Base-by-base conservation (phyloP, 2,113 vertebrate species). In the Cavia porcellus region DNA sequence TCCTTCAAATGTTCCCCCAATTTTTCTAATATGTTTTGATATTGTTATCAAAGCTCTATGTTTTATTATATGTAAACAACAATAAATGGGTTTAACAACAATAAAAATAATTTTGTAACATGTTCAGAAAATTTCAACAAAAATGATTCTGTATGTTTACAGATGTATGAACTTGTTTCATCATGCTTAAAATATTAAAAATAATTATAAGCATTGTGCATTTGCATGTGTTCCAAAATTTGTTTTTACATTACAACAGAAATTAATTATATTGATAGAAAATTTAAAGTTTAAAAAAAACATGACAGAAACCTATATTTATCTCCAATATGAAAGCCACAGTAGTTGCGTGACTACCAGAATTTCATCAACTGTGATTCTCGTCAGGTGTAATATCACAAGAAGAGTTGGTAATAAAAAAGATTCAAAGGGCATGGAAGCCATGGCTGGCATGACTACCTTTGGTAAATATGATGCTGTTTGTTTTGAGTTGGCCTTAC, bases 91-190 rank as follows among this genome's bases (percentile, higher is more conserved):
- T 38, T 70, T 85, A 57, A 12, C 7, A n/a, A 42, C 0, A 35
- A 22, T 68, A 5, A 74, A 86, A 85, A 88, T 57, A 42, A 30
- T 32, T 86, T 50, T 68, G 3, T 30, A 19, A 22, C 42, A 0
- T 35, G 4, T 55, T 88, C 3, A 59, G 70, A 93, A 85, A 5
- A 3, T 86, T 89, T 93, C n/a, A 62, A 19, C 12, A 89, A 96
- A 50, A 12, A 25, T 70, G 30, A 79, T 32, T 84, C 24, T 8
- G 14, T 61, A 42, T 25, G 1, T 42, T 72, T 42, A 55, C 35
- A 30, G 6, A 59, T 74, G 11, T 14, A 28, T 90, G 61, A 79
- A 30, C 42, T 19, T 86, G 1, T 32, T 59, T 5, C 12, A 61
- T 22, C 80, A 55, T 0, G 0, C 4, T 4, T 61, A 70, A 52